A percentile compares a stretch with the other conserved stretches of the same genome.
Conservation (phyloP, 2,113 vertebrate genomes). For the Carlito syrichta region DNA sequence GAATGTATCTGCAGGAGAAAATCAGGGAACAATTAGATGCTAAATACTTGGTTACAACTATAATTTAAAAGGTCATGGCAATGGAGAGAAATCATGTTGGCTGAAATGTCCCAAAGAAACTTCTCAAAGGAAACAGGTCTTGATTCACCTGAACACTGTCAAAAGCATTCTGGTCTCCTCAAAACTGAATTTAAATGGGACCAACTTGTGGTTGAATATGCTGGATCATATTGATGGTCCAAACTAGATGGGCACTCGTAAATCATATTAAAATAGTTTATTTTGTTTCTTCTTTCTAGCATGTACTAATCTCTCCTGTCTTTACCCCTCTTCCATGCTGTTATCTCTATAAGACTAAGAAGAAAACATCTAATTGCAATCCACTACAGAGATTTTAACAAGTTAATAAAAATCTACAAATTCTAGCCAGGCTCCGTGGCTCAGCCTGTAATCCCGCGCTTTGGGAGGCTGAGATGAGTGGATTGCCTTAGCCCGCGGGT, state of each 20-base stretch:
- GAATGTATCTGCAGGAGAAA: neutral
- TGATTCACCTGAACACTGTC: neutral
- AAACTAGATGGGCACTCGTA: neutral
- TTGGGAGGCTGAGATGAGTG: too few relatives aligned
- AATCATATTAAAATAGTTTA: neutral
- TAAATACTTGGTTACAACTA: neutral
- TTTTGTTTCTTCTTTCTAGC: neutral
- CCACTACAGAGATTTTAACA: conserved; percentile 33
- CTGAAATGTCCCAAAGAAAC: neutral
- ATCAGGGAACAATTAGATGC: neutral
- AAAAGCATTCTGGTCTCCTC: neutral
- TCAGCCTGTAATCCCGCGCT: too few relatives aligned
- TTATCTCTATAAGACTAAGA: neutral
- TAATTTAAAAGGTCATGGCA: neutral
- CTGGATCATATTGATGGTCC: neutral
- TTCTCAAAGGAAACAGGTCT: neutral
- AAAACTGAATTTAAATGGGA: neutral
- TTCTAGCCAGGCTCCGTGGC: too few relatives aligned
- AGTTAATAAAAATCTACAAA: conserved; percentile 43
- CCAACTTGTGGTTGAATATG: neutral
- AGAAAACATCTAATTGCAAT: neutral
- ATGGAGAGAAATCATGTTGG: neutral
- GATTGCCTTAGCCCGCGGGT: too few relatives aligned
- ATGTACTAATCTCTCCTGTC: neutral
- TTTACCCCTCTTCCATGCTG: neutral